A percentile compares a stretch with the other conserved stretches of the same genome.
These are phyloP conservation scores for Eledona agricola DNA, from an alignment of 2,888 invertebrate species.

Conservation along the genomic window DNA sequence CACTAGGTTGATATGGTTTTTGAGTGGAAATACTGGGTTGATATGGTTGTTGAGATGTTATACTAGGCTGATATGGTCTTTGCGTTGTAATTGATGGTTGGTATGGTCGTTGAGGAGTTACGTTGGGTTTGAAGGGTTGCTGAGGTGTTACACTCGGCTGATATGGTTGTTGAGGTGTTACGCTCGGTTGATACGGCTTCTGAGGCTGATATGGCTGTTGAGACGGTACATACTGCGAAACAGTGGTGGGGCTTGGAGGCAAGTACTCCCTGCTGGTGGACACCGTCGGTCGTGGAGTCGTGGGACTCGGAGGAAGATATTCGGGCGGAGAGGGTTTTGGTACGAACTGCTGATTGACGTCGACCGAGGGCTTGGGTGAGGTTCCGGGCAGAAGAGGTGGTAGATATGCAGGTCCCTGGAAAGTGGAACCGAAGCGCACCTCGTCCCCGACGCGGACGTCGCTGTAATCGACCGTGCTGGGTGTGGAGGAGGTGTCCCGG, in stretches of 20 bases:
- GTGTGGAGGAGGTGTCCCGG: slow-evolving; percentile 51
- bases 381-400: slow-evolving; percentile 53
- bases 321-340: slow-evolving; percentile 18
- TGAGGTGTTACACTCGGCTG: slow-evolving; percentile 32
- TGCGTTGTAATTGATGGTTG: slow-evolving; percentile 42
- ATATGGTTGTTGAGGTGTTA: too few species aligned
- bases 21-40: too few species aligned
- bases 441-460: slow-evolving; percentile 54
- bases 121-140: background rate
- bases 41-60: slow-evolving; percentile 17
- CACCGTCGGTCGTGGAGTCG: slow-evolving; percentile 6
- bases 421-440: slow-evolving; percentile 55
- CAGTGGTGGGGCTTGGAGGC: slow-evolving; percentile 44
- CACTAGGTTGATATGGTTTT: slow-evolving; percentile 34
- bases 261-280: slow-evolving; percentile 42
- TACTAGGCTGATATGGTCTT: too few species aligned
- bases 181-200: too few species aligned
- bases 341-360: slow-evolving; percentile 19
- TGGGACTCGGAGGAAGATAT: slow-evolving; percentile 19
- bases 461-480: slow-evolving; percentile 56
- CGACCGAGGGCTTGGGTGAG: slow-evolving; percentile 34
- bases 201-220: slow-evolving; percentile 35
- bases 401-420: slow-evolving; percentile 59
- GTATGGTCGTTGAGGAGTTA: slow-evolving; percentile 3
- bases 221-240: slow-evolving; percentile 10